Base-by-base conservation (phyloP, 2,888 invertebrate species). In the Argyresthia goedartella region DNA sequence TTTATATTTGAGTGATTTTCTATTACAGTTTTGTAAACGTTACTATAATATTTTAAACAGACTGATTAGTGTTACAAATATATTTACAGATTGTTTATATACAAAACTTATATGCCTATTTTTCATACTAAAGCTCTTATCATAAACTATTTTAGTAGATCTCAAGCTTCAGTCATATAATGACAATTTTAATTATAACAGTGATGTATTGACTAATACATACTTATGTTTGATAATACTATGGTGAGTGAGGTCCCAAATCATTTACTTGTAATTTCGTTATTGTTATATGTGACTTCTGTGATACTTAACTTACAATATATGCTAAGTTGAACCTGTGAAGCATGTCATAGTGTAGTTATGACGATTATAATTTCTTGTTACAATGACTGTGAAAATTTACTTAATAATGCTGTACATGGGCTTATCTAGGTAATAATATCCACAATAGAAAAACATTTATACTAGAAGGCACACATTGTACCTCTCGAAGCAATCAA, bases 391-490 rank as follows among this genome's bases (percentile, higher is more conserved):
- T 36, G 2, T n/a, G 39, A 9, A 13, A 14, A 9, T 13, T 48
- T 43, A 44, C n/a, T 3, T 14, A 33, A n/a, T 51, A 44, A 51
- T 44, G 44, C 45, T 46, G 46, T 81, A 81, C 77, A 59, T 76
- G 78, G 81, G 79, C 60, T 69, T 67, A 64, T 62, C 67, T 71
- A 69, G 57, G 55, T 53, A 67, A 72, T 71, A 73, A 70, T 79
- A 82, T 80, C 82, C 81, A 81, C 78, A 81, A 76, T 63, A 66
- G 63, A 70, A 72, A 71, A 73, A 74, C 58, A 62, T 66, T 13
- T 9, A 69, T 53, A 53, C 62, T 75, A 76, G 67, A 84, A 85
- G 84, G 81, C 81, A 84, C 81, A 68, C 58, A 63, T 71, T 71
- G 84, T 85, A 81, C 84, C 84, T 77, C 60, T 65, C 64, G 65